These are phyloP conservation scores for Brienomyrus longianalis DNA, from an alignment of 2,113 vertebrate genomes.

Conservation along the genomic window DNA sequence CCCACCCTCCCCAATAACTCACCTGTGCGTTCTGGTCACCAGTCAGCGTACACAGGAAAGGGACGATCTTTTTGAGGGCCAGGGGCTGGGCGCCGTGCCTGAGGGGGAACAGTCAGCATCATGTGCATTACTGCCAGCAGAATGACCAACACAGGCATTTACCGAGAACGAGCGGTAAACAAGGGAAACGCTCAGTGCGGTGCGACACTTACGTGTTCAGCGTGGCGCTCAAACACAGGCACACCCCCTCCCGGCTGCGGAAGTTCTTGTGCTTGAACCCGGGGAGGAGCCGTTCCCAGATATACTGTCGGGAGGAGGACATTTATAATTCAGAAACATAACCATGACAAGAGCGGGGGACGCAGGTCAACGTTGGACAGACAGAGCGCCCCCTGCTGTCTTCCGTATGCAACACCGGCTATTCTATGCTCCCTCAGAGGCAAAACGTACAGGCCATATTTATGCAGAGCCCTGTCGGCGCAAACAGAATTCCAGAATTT, in stretches of 20 bases:
- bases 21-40: slow-evolving; percentile 93
- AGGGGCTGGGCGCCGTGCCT: slow-evolving; percentile 77
- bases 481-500: background rate
- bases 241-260: slow-evolving; percentile 87
- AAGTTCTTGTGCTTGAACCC: slow-evolving; percentile 98
- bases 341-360: background rate
- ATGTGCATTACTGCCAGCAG: background rate
- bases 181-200: background rate
- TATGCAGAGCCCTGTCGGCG: background rate
- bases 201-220: slow-evolving; percentile 78
- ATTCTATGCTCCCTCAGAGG: background rate
- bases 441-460: background rate
- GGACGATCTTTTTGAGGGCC: slow-evolving; percentile 85
- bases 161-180: background rate
- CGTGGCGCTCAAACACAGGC: slow-evolving; percentile 82
- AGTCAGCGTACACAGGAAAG: slow-evolving; percentile 75
- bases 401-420: background rate
- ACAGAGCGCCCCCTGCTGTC: background rate
- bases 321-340: background rate
- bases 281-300: slow-evolving; percentile 84
- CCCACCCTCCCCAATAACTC: slow-evolving; percentile 24
- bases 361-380: background rate
- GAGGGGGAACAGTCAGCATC: background rate
- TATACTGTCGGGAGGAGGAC: slow-evolving; percentile 58
- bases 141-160: background rate